Evolutionary conservation across 2,888 invertebrate species (phyloP).

Genomic region (Pollenia angustigena): DNA sequence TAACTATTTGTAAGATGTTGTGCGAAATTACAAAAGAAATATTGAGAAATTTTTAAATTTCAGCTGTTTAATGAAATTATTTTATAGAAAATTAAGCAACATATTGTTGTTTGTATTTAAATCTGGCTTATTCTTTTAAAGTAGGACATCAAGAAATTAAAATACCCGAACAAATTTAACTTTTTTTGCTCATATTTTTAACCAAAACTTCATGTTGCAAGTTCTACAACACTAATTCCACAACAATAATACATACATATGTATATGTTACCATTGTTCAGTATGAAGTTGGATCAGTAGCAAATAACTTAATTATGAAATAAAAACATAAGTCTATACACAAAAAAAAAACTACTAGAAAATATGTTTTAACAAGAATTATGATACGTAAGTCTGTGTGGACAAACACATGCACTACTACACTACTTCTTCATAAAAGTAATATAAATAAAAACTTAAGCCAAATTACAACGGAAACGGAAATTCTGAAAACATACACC

Average conservation of each 20-base stretch:
- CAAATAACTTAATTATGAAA: slow-evolving; percentile 73
- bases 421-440: neutral
- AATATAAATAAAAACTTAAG: slow-evolving; percentile 19
- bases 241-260: slow-evolving; percentile 11
- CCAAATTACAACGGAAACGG: slow-evolving; percentile 61
- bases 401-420: neutral
- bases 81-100: no score
- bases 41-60: no score
- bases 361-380: slow-evolving; percentile 28
- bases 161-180: neutral
- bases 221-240: neutral
- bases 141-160: slow-evolving; percentile 11
- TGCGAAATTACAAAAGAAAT: no score
- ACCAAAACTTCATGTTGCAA: neutral
- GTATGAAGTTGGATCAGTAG: slow-evolving; percentile 45
- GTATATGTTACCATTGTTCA: slow-evolving; percentile 55
- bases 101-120: no score
- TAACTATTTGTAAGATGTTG: neutral
- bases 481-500: slow-evolving; percentile 46
- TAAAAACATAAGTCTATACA: neutral
- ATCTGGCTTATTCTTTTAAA: neutral
- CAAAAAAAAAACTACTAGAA: neutral
- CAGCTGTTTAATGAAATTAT: no score
- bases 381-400: slow-evolving; percentile 1
- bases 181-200: neutral